Percentiles rank a stretch among this genome's conserved stretches.
phyloP scores from a whole-genome alignment of 2,888 invertebrate species.

The Colostygia pectinataria region DNA sequence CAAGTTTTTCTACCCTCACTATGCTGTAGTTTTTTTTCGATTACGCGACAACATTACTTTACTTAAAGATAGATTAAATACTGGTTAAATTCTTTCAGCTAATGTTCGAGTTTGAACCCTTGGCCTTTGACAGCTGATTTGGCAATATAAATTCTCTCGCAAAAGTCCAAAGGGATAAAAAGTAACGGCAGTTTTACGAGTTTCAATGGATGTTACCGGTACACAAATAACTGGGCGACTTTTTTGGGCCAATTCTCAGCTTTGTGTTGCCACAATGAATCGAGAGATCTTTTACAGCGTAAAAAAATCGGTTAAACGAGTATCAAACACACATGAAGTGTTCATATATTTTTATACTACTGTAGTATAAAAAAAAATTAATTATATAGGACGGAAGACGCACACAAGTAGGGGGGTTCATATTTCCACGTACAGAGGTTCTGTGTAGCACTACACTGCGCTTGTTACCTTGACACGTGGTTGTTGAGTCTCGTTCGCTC shows the following conservation, averaged over 20 bases:
- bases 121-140: conserved; percentile 38
- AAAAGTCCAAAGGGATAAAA: conserved; percentile 35
- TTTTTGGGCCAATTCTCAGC: conserved; percentile 14
- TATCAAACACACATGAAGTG: too few relatives aligned
- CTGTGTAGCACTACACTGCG: too few relatives aligned
- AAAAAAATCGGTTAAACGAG: neutral
- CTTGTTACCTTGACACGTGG: too few relatives aligned
- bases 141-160: conserved; percentile 48
- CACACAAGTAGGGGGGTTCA: too few relatives aligned
- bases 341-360: too few relatives aligned
- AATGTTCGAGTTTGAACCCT: conserved; percentile 20
- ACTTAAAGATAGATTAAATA: conserved; percentile 15
- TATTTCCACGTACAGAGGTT: too few relatives aligned
- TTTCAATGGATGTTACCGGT: conserved; percentile 38
- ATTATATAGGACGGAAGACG: too few relatives aligned
- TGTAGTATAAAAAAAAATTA: too few relatives aligned
- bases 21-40: too few relatives aligned
- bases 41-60: conserved; percentile 1
- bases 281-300: conserved; percentile 3
- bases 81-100: conserved; percentile 7
- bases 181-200: conserved; percentile 43
- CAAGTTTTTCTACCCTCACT: too few relatives aligned
- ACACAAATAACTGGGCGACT: conserved; percentile 24
- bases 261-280: conserved; percentile 18
- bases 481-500: too few relatives aligned